A percentile compares a stretch with the other conserved stretches of the same genome.
Conservation (phyloP, 2,797 vertebrate species). For the Mus spretus region DNA sequence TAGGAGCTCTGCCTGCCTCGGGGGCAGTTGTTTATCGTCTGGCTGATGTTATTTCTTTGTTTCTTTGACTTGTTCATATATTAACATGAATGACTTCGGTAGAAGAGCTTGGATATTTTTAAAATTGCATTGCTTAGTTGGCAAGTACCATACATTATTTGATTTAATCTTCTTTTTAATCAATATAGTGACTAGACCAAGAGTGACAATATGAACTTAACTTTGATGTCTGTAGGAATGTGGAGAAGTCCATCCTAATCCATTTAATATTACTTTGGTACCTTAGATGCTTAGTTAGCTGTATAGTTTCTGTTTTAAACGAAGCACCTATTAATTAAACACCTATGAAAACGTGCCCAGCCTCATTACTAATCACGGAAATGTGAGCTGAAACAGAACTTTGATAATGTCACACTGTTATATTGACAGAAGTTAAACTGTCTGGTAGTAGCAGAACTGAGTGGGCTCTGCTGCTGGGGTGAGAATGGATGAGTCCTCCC, state of each 20-base stretch:
- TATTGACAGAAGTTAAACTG: constrained; percentile 45
- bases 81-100: neutral
- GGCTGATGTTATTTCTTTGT: neutral
- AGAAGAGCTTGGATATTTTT: neutral
- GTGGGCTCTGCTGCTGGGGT: neutral
- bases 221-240: neutral
- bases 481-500: constrained; percentile 2
- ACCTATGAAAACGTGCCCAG: neutral
- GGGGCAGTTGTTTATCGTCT: neutral
- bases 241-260: neutral
- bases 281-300: constrained; percentile 29
- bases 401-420: constrained; percentile 36
- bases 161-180: constrained; percentile 47
- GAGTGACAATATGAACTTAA: neutral
- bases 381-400: constrained; percentile 60
- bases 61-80: neutral
- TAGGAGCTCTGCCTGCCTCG: neutral
- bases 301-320: constrained; percentile 46
- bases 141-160: constrained; percentile 36
- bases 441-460: neutral
- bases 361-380: constrained; percentile 63
- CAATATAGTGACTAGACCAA: constrained; percentile 36
- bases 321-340: constrained; percentile 40
- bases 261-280: neutral
- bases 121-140: constrained; percentile 44